phyloP scores from a whole-genome alignment of 2,797 vertebrate genomes.

The Channa striata region DNA sequence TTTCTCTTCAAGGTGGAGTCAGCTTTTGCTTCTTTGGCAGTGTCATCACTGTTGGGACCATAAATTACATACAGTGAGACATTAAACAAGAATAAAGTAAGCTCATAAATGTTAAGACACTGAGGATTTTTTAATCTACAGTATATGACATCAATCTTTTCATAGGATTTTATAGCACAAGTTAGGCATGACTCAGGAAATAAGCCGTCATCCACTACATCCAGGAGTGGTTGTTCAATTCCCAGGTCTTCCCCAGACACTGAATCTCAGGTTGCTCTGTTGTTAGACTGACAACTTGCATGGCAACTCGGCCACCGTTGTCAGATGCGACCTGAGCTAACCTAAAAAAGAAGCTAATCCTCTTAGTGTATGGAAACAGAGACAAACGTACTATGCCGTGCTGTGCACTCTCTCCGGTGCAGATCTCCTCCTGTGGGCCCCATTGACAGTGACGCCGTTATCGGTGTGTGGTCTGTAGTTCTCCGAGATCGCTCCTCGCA shows the following conservation, averaged over 20 bases:
- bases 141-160: neutral
- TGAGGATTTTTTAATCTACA: neutral
- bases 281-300: no score
- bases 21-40: neutral
- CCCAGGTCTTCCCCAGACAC: no score
- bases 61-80: slow-evolving; percentile 10
- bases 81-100: no score
- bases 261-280: no score
- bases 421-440: slow-evolving; percentile 65
- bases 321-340: slow-evolving; percentile 52
- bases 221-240: no score
- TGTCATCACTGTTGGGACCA: slow-evolving; percentile 18
- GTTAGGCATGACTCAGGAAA: no score
- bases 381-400: slow-evolving; percentile 63
- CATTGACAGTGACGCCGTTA: slow-evolving; percentile 16
- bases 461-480: slow-evolving; percentile 60
- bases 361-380: slow-evolving; percentile 52
- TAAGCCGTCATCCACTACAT: no score
- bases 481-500: slow-evolving; percentile 74
- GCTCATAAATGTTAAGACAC: neutral
- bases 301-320: no score
- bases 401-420: slow-evolving; percentile 60
- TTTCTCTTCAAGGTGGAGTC: slow-evolving; percentile 48
- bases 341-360: slow-evolving; percentile 58
- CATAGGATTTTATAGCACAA: neutral